These are phyloP conservation scores for Antennarius striatus DNA, from an alignment of 2,113 vertebrate genomes.

Conservation along the genomic window DNA sequence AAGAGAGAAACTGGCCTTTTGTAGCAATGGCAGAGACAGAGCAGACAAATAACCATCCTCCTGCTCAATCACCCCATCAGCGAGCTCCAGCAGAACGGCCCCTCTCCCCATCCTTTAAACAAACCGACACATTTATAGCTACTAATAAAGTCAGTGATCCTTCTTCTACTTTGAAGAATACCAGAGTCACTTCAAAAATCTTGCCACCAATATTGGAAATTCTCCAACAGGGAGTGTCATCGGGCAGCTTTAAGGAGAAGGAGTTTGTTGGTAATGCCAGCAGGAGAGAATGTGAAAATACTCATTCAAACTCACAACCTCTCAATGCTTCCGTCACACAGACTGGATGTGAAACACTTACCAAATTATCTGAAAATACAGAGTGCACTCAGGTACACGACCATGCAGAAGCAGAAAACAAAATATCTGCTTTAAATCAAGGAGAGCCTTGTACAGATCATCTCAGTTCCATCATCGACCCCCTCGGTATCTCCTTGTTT, in stretches of 20 bases:
- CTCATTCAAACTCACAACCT: not conserved
- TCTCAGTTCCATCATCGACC: constrained; percentile 55
- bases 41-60: constrained; percentile 21
- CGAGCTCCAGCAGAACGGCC: constrained; percentile 75
- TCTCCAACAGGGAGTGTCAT: constrained; percentile 38
- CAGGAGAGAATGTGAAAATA: not conserved
- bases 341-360: constrained; percentile 6
- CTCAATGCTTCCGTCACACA: not conserved
- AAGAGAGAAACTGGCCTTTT: constrained; percentile 44
- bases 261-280: constrained; percentile 8
- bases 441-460: constrained; percentile 33
- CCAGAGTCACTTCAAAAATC: constrained; percentile 21
- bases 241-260: not conserved
- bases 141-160: constrained; percentile 29
- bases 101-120: constrained; percentile 71
- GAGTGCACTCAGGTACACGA: not conserved
- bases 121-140: constrained; percentile 13
- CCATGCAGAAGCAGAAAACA: constrained; percentile 5
- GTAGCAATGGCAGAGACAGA: constrained; percentile 18
- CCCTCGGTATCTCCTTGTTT: constrained; percentile 69
- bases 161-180: constrained; percentile 42
- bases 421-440: constrained; percentile 18
- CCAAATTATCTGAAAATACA: constrained; percentile 12
- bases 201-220: not conserved
- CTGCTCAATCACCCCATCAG: constrained; percentile 19